Base-by-base conservation (phyloP, 2,113 vertebrate species). In the Steatornis caripensis region DNA sequence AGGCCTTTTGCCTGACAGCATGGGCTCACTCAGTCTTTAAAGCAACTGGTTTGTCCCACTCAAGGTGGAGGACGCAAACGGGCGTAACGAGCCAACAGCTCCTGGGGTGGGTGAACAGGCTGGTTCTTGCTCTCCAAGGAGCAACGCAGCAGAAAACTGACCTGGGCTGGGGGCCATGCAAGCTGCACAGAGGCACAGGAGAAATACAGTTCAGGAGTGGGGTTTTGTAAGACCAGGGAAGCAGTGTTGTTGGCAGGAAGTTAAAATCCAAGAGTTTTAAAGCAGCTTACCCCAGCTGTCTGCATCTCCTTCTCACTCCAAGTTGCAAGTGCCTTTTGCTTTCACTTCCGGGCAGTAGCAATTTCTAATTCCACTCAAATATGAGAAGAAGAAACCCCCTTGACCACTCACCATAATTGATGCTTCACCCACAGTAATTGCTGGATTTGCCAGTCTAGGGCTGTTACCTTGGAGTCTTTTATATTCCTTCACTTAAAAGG, bases 1-100 rank as follows among this genome's bases (percentile, higher is more conserved):
- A 43, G 21, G 17, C 8, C 51, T 84, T 79, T 4, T 1, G 3
- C 12, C 16, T 0, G 2, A 39, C 36, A 60, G 60, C 11, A 45
- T 58, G 60, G 30, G 12, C 53, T 72, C 5, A 3, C 23, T n/a
- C 46, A 43, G 58, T 49, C 29, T 89, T 77, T n/a, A 45, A 45
- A 89, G 24, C 34, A 64, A 48, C 48, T 20, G n/a, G 22, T 39
- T 76, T 2, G 13, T 43, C 58, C 51, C 76, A 37, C 8, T 17
- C 34, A 76, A 19, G 26, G 18, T 39, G 75, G 62, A 71, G 60
- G 55, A 66, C 2, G 3, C 22, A 8, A 54, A 69, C n/a, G 12
- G 34, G 21, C 62, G 29, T 24, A 43, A 46, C 0, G 46, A 90
- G 53, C 30, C 3, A 1, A 6, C 37, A 57, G 34, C n/a, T 89